Conservation (phyloP, 2,113 vertebrate genomes). For the Atrichornis clamosus region DNA sequence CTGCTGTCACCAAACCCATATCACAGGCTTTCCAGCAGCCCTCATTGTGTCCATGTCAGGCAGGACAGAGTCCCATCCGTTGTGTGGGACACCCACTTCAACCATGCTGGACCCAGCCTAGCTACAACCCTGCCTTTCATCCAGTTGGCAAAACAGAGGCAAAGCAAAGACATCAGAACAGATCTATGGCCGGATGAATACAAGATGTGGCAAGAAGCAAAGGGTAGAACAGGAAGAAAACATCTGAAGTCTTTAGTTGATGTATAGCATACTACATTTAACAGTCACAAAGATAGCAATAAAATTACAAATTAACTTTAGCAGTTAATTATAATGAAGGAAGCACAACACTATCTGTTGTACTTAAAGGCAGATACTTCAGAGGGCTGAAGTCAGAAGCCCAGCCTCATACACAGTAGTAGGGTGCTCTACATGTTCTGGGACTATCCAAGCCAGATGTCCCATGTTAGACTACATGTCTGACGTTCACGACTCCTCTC, state of each 20-base stretch:
- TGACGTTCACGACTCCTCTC: fast-evolving
- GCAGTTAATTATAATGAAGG: not conserved
- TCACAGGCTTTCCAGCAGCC: not conserved
- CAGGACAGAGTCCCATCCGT: not conserved
- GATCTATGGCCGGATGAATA: fast-evolving
- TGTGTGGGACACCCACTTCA: not conserved
- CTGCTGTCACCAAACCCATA: not conserved
- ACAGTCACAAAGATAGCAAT: not conserved
- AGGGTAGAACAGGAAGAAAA: not conserved
- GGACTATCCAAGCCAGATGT: not conserved
- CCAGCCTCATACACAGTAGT: not conserved
- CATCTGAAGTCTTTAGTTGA: not conserved
- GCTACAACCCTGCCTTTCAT: not conserved
- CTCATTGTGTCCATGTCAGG: fast-evolving
- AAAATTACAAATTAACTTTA: not conserved
- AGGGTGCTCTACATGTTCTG: fast-evolving
- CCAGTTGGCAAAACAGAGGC: not conserved
- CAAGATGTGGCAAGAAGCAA: not conserved
- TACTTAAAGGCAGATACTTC: not conserved
- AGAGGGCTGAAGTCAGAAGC: not conserved
- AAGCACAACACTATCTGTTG: not conserved
- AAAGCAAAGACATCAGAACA: not conserved
- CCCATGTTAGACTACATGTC: fast-evolving
- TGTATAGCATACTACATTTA: not conserved
- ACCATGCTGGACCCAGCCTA: not conserved